phyloP scores from a whole-genome alignment of 2,113 vertebrate genomes.

The Hypanus sabinus region DNA sequence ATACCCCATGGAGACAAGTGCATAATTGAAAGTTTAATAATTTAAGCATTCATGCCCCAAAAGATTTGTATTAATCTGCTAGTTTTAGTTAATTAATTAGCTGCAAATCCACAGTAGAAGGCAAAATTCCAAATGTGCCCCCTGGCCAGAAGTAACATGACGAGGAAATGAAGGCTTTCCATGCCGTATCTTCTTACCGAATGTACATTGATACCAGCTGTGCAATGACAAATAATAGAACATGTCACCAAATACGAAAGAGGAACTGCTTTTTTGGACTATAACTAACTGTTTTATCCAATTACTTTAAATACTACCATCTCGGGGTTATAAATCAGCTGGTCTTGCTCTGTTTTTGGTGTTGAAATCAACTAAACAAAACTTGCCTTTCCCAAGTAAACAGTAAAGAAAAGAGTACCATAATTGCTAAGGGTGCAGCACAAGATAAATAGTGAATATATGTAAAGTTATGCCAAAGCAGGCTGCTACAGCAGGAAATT shows the following conservation, averaged over 20 bases:
- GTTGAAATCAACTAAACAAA: background rate
- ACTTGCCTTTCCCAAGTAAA: background rate
- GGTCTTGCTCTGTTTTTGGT: background rate
- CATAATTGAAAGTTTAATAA: slow-evolving; percentile 35
- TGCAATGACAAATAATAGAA: background rate
- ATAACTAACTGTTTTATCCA: slow-evolving; percentile 4
- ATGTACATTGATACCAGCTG: background rate
- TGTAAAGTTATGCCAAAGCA: background rate
- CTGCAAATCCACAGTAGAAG: slow-evolving; percentile 20
- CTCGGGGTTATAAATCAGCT: background rate
- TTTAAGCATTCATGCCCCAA: slow-evolving; percentile 8
- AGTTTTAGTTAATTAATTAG: slow-evolving; percentile 37
- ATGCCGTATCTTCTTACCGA: background rate
- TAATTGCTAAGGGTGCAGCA: no score
- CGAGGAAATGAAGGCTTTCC: background rate
- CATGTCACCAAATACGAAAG: slow-evolving; percentile 17
- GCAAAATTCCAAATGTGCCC: slow-evolving; percentile 30
- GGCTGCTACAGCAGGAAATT: no score
- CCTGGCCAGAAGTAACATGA: background rate
- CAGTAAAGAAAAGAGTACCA: background rate
- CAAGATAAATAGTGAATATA: no score
- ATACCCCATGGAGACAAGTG: slow-evolving; percentile 23
- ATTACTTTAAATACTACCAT: background rate
- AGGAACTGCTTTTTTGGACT: background rate
- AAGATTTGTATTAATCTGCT: slow-evolving; percentile 35